Conservation (phyloP, 2,888 invertebrate genomes). For the Calameuta pallipes region DNA sequence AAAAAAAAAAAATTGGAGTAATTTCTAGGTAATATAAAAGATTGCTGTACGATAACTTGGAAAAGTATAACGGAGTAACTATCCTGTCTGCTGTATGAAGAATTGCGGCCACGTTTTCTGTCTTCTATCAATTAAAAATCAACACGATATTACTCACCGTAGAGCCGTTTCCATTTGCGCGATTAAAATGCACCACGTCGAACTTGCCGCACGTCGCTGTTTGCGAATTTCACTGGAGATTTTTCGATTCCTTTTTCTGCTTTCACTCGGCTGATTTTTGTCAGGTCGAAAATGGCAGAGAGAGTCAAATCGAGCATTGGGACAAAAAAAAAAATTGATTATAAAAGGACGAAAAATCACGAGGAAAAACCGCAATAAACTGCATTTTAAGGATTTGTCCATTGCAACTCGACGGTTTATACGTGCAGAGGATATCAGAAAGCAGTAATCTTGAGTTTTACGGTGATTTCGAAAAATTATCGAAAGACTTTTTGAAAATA, state of each 20-base stretch:
- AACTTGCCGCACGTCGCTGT: background rate
- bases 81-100: background rate
- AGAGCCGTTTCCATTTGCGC: slow-evolving; percentile 37
- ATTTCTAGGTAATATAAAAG: background rate
- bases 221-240: background rate
- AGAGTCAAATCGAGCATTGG: background rate
- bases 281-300: background rate
- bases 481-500: background rate
- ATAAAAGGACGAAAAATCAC: background rate
- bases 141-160: slow-evolving; percentile 22
- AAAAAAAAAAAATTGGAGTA: background rate
- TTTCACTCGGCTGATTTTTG: background rate
- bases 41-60: background rate
- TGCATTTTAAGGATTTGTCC: background rate
- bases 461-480: background rate
- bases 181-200: slow-evolving; percentile 35
- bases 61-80: background rate
- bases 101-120: slow-evolving; percentile 13
- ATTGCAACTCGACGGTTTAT: background rate
- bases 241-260: no score
- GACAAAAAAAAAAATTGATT: background rate
- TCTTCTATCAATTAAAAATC: slow-evolving; percentile 16
- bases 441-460: background rate
- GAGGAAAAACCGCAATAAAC: background rate
- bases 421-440: background rate